A percentile compares a stretch with the other conserved stretches of the same genome.
Evolutionary conservation across 2,113 vertebrate species (phyloP).

Genomic region (Rhinoderma darwinii): DNA sequence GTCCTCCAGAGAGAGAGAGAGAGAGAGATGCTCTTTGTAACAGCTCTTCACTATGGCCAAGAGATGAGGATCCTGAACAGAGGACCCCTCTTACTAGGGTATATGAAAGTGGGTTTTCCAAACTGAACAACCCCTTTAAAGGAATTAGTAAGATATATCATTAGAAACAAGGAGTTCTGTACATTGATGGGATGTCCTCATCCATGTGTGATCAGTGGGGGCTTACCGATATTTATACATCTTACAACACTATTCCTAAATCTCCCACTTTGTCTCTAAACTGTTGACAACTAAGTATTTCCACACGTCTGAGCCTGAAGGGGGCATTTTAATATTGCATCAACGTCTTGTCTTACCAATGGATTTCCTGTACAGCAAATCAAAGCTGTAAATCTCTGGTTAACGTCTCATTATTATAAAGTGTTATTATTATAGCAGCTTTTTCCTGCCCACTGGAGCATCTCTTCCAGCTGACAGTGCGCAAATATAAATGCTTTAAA

Average conservation of each 20-base stretch:
- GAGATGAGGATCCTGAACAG: no score
- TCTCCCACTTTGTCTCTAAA: no score
- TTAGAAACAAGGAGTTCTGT: no score
- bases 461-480: background rate
- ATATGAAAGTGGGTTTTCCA: no score
- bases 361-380: background rate
- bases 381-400: background rate
- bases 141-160: no score
- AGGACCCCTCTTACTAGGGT: no score
- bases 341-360: background rate
- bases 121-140: no score
- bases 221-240: background rate
- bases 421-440: background rate
- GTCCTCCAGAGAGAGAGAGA: no score
- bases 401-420: background rate
- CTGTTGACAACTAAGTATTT: background rate
- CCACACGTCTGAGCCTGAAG: background rate
- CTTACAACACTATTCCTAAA: background rate
- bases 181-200: no score
- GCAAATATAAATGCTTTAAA: slow-evolving; percentile 2
- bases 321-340: background rate
- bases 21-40: no score
- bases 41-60: no score
- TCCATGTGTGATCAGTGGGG: background rate
- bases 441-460: background rate